Conservation (phyloP, 2,888 invertebrate genomes). For the Stictocephala bisonia region DNA sequence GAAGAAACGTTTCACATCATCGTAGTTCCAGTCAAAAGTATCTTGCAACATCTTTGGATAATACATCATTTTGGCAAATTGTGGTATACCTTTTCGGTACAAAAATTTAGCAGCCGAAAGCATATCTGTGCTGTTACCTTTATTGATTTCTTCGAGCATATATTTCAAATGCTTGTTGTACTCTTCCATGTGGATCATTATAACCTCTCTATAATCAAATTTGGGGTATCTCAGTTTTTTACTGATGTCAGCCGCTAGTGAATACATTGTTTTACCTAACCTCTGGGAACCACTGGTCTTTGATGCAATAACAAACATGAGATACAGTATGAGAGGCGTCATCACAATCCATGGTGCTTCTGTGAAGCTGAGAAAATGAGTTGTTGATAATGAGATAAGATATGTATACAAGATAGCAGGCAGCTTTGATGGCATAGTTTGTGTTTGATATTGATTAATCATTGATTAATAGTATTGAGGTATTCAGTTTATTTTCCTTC, state of each 20-base stretch:
- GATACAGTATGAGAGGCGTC: too few relatives aligned
- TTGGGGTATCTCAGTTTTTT: conserved; percentile 16
- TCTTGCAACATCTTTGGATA: conserved; percentile 25
- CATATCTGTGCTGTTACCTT: not conserved
- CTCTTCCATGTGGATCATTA: not conserved
- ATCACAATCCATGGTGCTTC: too few relatives aligned
- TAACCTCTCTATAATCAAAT: not conserved
- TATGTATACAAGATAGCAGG: too few relatives aligned
- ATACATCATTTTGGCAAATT: conserved; percentile 16
- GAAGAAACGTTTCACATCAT: not conserved
- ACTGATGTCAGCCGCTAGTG: not conserved
- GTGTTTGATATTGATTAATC: too few relatives aligned
- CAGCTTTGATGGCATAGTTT: too few relatives aligned
- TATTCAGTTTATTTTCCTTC: too few relatives aligned
- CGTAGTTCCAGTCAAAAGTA: not conserved
- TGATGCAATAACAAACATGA: too few relatives aligned
- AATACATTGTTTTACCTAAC: conserved; percentile 6
- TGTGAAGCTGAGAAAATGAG: too few relatives aligned
- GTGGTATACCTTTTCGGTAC: conserved; percentile 3
- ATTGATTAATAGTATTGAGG: too few relatives aligned
- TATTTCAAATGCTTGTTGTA: conserved; percentile 8
- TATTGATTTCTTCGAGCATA: conserved; percentile 13
- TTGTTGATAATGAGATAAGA: too few relatives aligned
- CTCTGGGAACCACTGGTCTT: not conserved
- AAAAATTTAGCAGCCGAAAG: conserved; percentile 5